phyloP scores from a whole-genome alignment of 2,113 vertebrate species.

The Hipposideros armiger region DNA sequence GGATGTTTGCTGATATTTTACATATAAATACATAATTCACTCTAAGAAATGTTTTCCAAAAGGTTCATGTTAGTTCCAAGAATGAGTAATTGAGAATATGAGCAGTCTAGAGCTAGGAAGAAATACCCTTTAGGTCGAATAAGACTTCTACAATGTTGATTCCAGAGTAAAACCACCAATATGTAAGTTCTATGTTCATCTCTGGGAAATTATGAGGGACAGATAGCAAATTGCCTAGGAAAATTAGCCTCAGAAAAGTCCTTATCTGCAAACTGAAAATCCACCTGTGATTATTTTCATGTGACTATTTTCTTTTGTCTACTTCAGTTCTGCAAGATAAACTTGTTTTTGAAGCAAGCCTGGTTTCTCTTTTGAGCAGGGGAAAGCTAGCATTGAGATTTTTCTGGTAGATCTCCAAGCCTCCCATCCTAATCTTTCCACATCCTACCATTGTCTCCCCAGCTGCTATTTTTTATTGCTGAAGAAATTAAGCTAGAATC shows the following conservation, averaged over 20 bases:
- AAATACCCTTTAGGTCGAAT: conserved; percentile 61
- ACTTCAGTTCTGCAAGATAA: background rate
- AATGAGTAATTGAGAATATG: conserved; percentile 25
- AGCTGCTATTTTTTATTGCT: background rate
- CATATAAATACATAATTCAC: conserved; percentile 67
- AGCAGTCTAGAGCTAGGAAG: conserved; percentile 66
- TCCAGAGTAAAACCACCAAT: conserved; percentile 34
- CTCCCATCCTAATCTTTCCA: background rate
- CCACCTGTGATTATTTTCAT: conserved; percentile 19
- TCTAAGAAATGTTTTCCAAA: conserved; percentile 65
- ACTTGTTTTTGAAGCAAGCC: background rate
- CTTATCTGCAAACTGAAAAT: background rate
- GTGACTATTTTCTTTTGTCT: background rate
- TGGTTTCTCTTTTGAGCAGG: background rate
- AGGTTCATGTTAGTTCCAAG: conserved; percentile 49
- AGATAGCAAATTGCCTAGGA: background rate
- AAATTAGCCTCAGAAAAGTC: background rate
- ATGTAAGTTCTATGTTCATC: conserved; percentile 36
- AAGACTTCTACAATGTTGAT: conserved; percentile 42
- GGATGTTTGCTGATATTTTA: conserved; percentile 78
- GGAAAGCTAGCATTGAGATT: background rate
- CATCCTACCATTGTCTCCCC: background rate
- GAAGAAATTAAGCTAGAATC: background rate
- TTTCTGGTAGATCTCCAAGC: background rate
- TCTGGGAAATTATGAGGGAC: background rate